These are phyloP conservation scores for Neolamprologus modestus DNA, from an alignment of 2,113 vertebrate genomes.

Conservation along the genomic window DNA sequence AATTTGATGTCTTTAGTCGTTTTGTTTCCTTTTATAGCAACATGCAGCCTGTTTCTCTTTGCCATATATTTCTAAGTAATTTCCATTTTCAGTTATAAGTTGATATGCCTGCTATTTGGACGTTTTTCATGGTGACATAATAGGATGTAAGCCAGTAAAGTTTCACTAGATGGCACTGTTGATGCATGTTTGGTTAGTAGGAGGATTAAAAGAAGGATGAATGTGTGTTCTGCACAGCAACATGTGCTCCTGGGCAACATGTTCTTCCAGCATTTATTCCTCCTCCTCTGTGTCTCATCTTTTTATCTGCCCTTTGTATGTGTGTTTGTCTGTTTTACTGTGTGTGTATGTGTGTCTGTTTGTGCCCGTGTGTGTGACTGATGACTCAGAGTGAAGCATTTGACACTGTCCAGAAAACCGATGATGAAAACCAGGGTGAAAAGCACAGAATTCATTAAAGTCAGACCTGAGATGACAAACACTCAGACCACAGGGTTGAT, in stretches of 20 bases:
- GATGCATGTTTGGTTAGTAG: not conserved
- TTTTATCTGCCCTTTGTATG: not conserved
- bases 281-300: not conserved
- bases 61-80: not conserved
- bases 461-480: slow-evolving; percentile 37
- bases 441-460: slow-evolving; percentile 45
- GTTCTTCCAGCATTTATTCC: slow-evolving; percentile 12
- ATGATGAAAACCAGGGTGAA: slow-evolving; percentile 46
- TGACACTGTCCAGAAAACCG: slow-evolving; percentile 42
- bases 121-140: not conserved
- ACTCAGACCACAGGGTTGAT: slow-evolving; percentile 7
- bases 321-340: not conserved
- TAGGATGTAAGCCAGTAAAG: not conserved
- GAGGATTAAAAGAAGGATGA: not conserved
- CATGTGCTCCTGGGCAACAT: slow-evolving; percentile 40
- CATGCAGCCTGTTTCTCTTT: not conserved
- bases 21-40: not conserved
- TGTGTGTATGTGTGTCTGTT: not conserved
- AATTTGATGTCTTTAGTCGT: not conserved
- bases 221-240: slow-evolving; percentile 25
- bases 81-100: not conserved
- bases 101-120: not conserved
- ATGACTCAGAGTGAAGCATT: slow-evolving; percentile 14
- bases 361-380: not conserved
- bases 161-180: slow-evolving; percentile 59